Conservation (phyloP, 1,140 invertebrate species). For the Choristoneura fumiferana region DNA sequence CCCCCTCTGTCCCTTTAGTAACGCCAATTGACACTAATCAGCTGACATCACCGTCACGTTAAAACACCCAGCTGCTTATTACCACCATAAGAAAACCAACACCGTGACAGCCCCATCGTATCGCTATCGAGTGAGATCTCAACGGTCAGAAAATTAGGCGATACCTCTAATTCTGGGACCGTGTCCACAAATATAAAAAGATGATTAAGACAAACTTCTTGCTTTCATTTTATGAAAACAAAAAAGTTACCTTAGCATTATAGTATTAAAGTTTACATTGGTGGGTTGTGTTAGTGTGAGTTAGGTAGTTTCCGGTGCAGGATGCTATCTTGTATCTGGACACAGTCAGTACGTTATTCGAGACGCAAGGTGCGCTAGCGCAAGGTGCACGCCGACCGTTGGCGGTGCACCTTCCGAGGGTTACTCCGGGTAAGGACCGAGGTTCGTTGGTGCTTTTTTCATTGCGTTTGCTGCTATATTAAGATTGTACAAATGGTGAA, state of each 20-base stretch:
- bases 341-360: conserved; percentile 44
- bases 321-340: conserved; percentile 53
- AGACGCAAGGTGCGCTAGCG: conserved; percentile 50
- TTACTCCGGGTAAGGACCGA: too few relatives aligned
- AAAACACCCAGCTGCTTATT: conserved; percentile 19
- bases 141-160: conserved; percentile 55
- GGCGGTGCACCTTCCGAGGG: conserved; percentile 31
- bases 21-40: conserved; percentile 1
- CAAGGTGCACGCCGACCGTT: conserved; percentile 61
- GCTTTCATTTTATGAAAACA: too few relatives aligned
- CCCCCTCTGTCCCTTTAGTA: too few relatives aligned
- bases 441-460: too few relatives aligned
- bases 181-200: conserved; percentile 52
- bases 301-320: conserved; percentile 17
- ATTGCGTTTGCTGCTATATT: too few relatives aligned
- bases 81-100: conserved; percentile 25
- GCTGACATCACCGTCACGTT: conserved; percentile 21
- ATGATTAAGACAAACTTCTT: too few relatives aligned
- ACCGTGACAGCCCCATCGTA: too few relatives aligned
- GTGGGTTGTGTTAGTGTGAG: not conserved
- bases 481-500: too few relatives aligned
- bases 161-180: conserved; percentile 54
- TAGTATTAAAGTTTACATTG: too few relatives aligned
- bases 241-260: too few relatives aligned
- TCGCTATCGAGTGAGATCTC: conserved; percentile 68